Conservation (phyloP, 1,140 invertebrate genomes). For the Penaeus japonicus region DNA sequence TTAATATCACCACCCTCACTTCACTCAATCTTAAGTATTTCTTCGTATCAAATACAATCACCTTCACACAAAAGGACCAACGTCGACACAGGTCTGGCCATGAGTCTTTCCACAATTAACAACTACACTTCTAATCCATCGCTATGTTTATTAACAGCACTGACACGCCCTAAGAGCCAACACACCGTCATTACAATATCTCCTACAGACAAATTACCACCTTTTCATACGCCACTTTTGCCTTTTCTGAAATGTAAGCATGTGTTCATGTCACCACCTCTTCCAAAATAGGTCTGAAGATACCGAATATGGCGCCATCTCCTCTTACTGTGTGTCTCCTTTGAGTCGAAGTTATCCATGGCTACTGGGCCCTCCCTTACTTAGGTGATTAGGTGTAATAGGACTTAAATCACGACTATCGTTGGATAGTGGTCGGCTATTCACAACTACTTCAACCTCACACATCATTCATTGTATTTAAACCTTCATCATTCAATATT, state of each 20-base stretch:
- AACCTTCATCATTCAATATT: conserved; percentile 38
- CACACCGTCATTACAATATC: conserved; percentile 59
- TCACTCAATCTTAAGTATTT: too few species aligned
- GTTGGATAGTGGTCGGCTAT: conserved; percentile 50
- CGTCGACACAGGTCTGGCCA: conserved; percentile 19
- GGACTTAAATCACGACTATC: conserved; percentile 38
- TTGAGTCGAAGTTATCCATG: conserved; percentile 22
- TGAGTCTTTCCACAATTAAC: conserved; percentile 58
- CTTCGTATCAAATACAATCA: too few species aligned
- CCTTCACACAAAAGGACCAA: neutral
- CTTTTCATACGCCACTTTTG: conserved; percentile 15
- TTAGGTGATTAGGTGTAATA: conserved; percentile 38
- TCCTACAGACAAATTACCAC: conserved; percentile 52
- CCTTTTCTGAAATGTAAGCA: conserved; percentile 26
- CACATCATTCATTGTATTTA: conserved; percentile 53
- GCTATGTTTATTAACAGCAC: conserved; percentile 61
- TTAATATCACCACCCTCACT: too few species aligned
- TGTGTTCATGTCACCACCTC: conserved; percentile 27
- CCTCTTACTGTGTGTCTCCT: neutral
- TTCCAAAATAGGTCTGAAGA: conserved; percentile 50
- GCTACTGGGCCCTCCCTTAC: neutral
- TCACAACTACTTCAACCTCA: conserved; percentile 45
- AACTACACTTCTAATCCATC: conserved; percentile 63
- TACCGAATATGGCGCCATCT: conserved; percentile 48
- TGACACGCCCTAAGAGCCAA: conserved; percentile 63